Percentiles rank a stretch among this genome's conserved stretches.
phyloP scores from a whole-genome alignment of 2,113 vertebrate genomes.

The Takifugu flavidus region DNA sequence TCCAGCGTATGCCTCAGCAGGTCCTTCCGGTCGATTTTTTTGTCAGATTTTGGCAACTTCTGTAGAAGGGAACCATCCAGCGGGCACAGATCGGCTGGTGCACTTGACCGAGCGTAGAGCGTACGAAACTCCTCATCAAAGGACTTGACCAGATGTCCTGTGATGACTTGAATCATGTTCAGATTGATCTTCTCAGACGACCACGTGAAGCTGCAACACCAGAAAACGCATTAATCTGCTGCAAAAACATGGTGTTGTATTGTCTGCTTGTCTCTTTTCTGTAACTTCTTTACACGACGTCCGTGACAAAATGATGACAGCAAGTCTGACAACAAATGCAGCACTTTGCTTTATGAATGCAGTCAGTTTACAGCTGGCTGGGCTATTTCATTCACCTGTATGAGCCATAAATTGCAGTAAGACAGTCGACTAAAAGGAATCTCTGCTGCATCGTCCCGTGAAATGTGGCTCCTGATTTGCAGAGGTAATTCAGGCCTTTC shows the following conservation, averaged over 20 bases:
- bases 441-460: constrained; percentile 90
- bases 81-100: constrained; percentile 74
- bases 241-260: not conserved
- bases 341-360: not conserved
- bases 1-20: constrained; percentile 81
- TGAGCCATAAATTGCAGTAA: constrained; percentile 90
- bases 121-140: constrained; percentile 97
- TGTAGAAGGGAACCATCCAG: constrained; percentile 65
- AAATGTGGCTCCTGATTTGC: constrained; percentile 91
- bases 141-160: constrained; percentile 87
- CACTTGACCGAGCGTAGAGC: constrained; percentile 85
- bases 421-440: constrained; percentile 91
- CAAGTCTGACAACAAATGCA: constrained; percentile 12
- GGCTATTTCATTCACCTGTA: constrained; percentile 81
- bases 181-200: constrained; percentile 95
- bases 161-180: constrained; percentile 95
- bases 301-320: constrained; percentile 1
- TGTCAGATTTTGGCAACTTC: constrained; percentile 73
- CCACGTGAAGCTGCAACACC: constrained; percentile 88
- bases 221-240: not conserved
- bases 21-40: constrained; percentile 75
- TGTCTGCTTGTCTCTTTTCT: not conserved
- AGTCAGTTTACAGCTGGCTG: constrained; percentile 8
- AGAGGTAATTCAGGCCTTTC: constrained; percentile 90
- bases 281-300: not conserved